Evolutionary conservation across 2,113 vertebrate genomes (phyloP).

Genomic region (Macrotus californicus): DNA sequence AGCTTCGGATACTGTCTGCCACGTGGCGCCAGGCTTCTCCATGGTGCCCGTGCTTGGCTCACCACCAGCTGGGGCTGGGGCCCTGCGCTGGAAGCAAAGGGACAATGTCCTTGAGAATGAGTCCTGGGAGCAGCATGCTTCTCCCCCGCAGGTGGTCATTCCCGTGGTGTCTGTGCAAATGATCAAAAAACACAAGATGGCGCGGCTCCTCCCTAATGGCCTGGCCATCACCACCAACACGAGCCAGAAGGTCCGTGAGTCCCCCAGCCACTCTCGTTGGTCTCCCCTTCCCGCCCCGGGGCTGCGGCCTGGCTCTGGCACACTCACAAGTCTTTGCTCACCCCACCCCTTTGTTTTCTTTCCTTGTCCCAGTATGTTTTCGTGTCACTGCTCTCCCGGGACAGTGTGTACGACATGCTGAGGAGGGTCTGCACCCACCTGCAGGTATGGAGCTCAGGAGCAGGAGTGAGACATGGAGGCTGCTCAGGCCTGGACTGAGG

Average conservation of each 20-base stretch:
- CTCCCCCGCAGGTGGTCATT: constrained; percentile 86
- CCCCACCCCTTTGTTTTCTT: neutral
- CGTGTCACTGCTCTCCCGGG: constrained; percentile 93
- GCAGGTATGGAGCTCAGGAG: constrained; percentile 81
- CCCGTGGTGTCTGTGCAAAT: constrained; percentile 90
- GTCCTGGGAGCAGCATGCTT: neutral
- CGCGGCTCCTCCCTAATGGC: constrained; percentile 92
- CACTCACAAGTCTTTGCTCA: neutral
- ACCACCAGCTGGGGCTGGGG: neutral
- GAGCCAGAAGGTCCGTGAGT: constrained; percentile 88
- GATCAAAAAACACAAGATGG: constrained; percentile 97
- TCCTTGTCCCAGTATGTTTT: constrained; percentile 88
- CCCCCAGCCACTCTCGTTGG: neutral
- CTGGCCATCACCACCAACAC: constrained; percentile 93
- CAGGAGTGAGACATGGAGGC: neutral
- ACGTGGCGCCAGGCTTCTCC: neutral
- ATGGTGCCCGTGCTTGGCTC: neutral
- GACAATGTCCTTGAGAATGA: too few relatives aligned
- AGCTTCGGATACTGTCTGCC: too few relatives aligned
- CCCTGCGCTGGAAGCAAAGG: neutral
- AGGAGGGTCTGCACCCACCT: constrained; percentile 94
- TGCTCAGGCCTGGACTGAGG: neutral
- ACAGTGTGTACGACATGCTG: constrained; percentile 92
- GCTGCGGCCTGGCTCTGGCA: neutral
- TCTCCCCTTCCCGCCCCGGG: neutral